phyloP scores from a whole-genome alignment of 1,140 invertebrate species.

The Solenopsis fugax region DNA sequence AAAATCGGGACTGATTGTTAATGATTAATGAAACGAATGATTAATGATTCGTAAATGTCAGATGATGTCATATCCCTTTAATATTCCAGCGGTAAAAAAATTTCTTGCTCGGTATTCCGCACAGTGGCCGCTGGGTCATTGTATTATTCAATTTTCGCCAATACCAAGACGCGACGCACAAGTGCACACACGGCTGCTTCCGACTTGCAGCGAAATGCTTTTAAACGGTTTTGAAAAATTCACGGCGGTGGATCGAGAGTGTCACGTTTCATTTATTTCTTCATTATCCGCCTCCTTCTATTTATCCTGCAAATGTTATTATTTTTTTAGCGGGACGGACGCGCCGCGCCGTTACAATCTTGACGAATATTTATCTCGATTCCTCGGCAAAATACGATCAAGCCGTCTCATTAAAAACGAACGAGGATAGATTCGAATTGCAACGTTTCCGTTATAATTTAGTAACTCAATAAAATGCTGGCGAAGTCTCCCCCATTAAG shows the following conservation, averaged over 20 bases:
- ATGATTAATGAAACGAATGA: not conserved
- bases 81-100: slow-evolving; percentile 18
- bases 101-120: slow-evolving; percentile 13
- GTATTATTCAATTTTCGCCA: slow-evolving; percentile 60
- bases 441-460: slow-evolving; percentile 62
- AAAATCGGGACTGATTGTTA: not conserved
- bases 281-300: slow-evolving; percentile 56
- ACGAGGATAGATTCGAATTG: slow-evolving; percentile 64
- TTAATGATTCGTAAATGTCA: not conserved
- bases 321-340: slow-evolving; percentile 38
- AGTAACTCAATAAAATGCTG: slow-evolving; percentile 59
- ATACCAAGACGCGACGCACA: slow-evolving; percentile 52
- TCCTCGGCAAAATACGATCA: slow-evolving; percentile 49
- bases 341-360: slow-evolving; percentile 34
- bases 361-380: slow-evolving; percentile 59
- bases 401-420: slow-evolving; percentile 63
- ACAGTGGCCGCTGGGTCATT: slow-evolving; percentile 24
- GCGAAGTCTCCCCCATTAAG: slow-evolving; percentile 40
- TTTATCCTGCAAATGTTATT: slow-evolving; percentile 51
- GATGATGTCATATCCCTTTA: slow-evolving; percentile 16
- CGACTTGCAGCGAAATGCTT: slow-evolving; percentile 71
- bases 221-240: slow-evolving; percentile 70
- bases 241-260: slow-evolving; percentile 40
- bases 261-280: slow-evolving; percentile 62
- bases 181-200: slow-evolving; percentile 54